phyloP scores from a whole-genome alignment of 2,113 vertebrate genomes.

The Nothoprocta perdicaria region DNA sequence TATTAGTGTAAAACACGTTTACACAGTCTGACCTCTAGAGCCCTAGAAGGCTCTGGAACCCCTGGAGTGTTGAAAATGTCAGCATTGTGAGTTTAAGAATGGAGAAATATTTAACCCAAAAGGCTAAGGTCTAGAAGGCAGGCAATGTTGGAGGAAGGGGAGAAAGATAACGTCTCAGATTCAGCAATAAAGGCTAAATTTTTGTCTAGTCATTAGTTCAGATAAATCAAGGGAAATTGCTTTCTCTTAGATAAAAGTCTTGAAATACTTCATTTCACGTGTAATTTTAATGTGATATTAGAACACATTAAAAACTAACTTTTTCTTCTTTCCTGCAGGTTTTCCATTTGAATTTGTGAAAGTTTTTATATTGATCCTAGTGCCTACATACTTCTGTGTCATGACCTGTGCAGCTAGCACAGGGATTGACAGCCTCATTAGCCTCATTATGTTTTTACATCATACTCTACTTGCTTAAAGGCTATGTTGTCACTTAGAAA shows the following conservation, averaged over 20 bases:
- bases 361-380: not conserved
- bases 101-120: not conserved
- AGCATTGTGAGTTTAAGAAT: not conserved
- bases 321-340: not conserved
- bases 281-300: not conserved
- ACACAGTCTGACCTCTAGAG: not conserved
- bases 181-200: not conserved
- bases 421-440: not conserved
- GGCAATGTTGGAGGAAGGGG: not conserved
- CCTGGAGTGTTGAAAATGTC: not conserved
- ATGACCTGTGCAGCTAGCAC: not conserved
- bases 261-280: not conserved
- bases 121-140: not conserved
- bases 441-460: not conserved
- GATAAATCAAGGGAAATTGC: not conserved
- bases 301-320: not conserved
- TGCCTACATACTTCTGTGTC: not conserved
- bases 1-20: not conserved
- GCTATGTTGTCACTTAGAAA: not conserved
- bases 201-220: not conserved
- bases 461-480: not conserved
- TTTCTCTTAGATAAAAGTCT: not conserved
- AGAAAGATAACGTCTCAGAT: not conserved
- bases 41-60: not conserved
- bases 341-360: not conserved